Evolutionary conservation across 2,797 vertebrate genomes (phyloP).

Genomic region (Myotis vivesi): DNA sequence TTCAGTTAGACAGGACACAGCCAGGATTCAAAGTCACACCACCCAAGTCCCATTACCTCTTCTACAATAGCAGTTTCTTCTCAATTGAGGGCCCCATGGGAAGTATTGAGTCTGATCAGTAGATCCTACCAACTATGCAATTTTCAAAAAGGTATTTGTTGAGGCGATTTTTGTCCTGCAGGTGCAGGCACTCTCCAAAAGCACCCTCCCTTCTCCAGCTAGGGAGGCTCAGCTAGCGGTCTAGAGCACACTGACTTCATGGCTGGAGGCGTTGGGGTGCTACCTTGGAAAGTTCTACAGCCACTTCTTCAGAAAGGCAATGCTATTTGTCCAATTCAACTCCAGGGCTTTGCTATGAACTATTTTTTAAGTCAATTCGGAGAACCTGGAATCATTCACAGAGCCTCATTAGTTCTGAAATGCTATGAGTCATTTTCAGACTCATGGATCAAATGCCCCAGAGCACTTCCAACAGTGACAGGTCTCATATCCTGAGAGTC

Average conservation of each 20-base stretch:
- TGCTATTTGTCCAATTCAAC: background rate
- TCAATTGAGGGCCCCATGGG: background rate
- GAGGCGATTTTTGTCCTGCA: background rate
- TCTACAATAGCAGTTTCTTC: background rate
- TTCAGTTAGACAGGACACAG: background rate
- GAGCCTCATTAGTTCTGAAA: constrained; percentile 20
- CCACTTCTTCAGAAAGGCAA: background rate
- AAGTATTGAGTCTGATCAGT: background rate
- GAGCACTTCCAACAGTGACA: background rate
- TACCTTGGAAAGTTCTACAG: background rate
- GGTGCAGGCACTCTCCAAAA: background rate
- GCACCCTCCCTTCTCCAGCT: background rate
- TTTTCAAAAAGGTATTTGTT: background rate
- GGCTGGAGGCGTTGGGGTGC: background rate
- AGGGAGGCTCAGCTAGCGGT: background rate
- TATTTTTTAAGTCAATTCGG: background rate
- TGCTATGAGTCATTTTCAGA: constrained; percentile 6
- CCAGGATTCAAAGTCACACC: background rate
- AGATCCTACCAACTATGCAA: background rate
- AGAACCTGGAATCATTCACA: constrained; percentile 4
- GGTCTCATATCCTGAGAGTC: background rate
- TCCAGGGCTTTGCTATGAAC: background rate
- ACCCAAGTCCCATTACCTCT: background rate
- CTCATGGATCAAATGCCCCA: background rate
- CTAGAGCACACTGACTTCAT: background rate